Percentiles rank a stretch among this genome's conserved stretches.
These are phyloP conservation scores for Halictus quadricinctus DNA, from an alignment of 2,888 invertebrate genomes.

Conservation along the genomic window DNA sequence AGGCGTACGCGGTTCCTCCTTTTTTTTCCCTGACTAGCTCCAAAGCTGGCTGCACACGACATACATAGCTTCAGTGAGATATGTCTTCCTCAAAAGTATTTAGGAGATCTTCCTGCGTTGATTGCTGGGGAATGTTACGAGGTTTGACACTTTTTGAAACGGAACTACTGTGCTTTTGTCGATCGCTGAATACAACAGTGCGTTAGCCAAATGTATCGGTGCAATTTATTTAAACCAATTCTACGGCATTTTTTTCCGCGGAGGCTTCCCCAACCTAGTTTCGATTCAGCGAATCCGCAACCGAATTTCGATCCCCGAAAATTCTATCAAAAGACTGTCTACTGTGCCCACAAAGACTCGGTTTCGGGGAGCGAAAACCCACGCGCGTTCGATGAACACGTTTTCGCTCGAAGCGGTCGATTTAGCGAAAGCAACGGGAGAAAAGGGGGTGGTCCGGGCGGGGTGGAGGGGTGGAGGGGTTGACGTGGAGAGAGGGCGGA, in stretches of 20 bases:
- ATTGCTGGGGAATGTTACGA: neutral
- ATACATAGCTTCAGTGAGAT: neutral
- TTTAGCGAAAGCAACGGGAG: conserved; percentile 27
- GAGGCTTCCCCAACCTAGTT: neutral
- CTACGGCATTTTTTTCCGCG: neutral
- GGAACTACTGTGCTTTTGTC: neutral
- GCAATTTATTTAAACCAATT: conserved; percentile 9
- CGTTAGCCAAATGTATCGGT: neutral
- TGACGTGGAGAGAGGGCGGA: neutral
- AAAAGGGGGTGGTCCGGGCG: neutral
- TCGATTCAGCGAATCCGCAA: conserved; percentile 23
- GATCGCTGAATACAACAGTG: neutral
- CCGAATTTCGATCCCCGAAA: conserved; percentile 29
- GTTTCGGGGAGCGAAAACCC: conserved; percentile 33
- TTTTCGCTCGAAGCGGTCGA: conserved; percentile 33
- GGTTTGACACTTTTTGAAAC: neutral
- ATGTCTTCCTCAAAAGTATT: neutral
- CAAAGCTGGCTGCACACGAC: neutral
- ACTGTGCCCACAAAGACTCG: conserved; percentile 33
- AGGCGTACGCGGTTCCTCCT: neutral
- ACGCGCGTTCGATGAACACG: conserved; percentile 38
- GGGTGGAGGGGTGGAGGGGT: neutral
- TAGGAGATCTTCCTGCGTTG: neutral
- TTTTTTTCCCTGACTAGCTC: neutral
- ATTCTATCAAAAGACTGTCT: conserved; percentile 40